Evolutionary conservation across 1,140 invertebrate species (phyloP).

Genomic region (Drosophila bocki): DNA sequence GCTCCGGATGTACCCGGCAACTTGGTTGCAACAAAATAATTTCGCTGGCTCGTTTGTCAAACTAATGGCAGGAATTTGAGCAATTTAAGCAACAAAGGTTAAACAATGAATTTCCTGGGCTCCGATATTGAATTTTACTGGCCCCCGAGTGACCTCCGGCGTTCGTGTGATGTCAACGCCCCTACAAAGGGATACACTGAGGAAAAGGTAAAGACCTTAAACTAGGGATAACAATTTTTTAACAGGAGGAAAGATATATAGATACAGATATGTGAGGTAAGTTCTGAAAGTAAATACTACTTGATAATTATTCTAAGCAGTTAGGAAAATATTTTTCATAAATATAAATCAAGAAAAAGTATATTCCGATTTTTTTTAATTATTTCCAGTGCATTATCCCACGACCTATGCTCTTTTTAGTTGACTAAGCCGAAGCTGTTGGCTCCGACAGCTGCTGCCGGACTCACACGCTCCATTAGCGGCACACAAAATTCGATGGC

Average conservation of each 20-base stretch:
- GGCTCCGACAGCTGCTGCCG: conserved; percentile 50
- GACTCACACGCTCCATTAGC: conserved; percentile 79
- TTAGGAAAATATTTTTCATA: too few species aligned
- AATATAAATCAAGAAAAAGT: neutral
- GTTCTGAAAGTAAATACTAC: too few species aligned
- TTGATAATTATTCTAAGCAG: too few species aligned
- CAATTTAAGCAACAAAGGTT: conserved; percentile 83
- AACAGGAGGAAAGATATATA: too few species aligned
- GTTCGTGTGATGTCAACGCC: conserved; percentile 52
- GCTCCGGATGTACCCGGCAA: conserved; percentile 31
- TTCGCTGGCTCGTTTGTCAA: conserved; percentile 80
- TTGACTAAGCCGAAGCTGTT: conserved; percentile 69
- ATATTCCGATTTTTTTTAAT: neutral
- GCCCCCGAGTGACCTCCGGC: conserved; percentile 26
- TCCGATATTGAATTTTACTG: conserved; percentile 77
- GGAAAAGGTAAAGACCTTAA: neutral
- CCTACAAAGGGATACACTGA: conserved; percentile 7
- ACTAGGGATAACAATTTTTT: too few species aligned
- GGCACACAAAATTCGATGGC: conserved; percentile 51
- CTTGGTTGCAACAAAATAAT: conserved; percentile 76
- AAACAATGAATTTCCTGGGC: conserved; percentile 77
- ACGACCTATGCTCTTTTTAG: conserved; percentile 29
- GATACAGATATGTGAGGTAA: too few species aligned
- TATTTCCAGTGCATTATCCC: conserved; percentile 5
- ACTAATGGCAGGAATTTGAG: conserved; percentile 81